These are phyloP conservation scores for Chymomyza amoena DNA, from an alignment of 2,888 invertebrate genomes.

Conservation along the genomic window DNA sequence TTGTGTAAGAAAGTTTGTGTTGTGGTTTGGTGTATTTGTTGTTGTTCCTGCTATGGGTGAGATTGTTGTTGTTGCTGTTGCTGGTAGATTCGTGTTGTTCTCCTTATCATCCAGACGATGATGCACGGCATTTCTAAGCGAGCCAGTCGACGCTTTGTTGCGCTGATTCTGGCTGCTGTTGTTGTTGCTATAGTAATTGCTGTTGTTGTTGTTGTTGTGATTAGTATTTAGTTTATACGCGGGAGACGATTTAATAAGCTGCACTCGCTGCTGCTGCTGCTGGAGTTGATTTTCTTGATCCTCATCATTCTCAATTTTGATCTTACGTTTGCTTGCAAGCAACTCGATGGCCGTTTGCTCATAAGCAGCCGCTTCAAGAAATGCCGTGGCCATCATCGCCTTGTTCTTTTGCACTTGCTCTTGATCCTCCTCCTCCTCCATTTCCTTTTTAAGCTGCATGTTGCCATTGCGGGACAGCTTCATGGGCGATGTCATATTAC, in stretches of 20 bases:
- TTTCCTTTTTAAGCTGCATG: conserved; percentile 28
- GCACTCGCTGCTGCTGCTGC: conserved; percentile 71
- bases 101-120: conserved; percentile 58
- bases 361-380: conserved; percentile 56
- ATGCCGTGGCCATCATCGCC: conserved; percentile 74
- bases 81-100: conserved; percentile 46
- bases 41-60: conserved; percentile 25
- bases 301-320: conserved; percentile 64
- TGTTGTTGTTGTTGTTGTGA: conserved; percentile 39
- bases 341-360: conserved; percentile 65
- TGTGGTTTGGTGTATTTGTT: conserved; percentile 28
- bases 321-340: conserved; percentile 64
- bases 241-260: conserved; percentile 79
- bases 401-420: conserved; percentile 65
- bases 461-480: conserved; percentile 60
- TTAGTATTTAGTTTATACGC: conserved; percentile 76
- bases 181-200: conserved; percentile 41
- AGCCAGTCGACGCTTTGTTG: conserved; percentile 49
- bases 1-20: conserved; percentile 73
- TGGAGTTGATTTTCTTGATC: conserved; percentile 71
- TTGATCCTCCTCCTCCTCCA: conserved; percentile 1
- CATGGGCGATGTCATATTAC: conserved; percentile 50
- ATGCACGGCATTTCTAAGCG: conserved; percentile 64
- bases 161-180: conserved; percentile 40
- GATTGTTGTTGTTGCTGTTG: conserved; percentile 31